A percentile compares a stretch with the other conserved stretches of the same genome.
These are phyloP conservation scores for Paguma larvata DNA, from an alignment of 2,797 vertebrate species.

Conservation along the genomic window DNA sequence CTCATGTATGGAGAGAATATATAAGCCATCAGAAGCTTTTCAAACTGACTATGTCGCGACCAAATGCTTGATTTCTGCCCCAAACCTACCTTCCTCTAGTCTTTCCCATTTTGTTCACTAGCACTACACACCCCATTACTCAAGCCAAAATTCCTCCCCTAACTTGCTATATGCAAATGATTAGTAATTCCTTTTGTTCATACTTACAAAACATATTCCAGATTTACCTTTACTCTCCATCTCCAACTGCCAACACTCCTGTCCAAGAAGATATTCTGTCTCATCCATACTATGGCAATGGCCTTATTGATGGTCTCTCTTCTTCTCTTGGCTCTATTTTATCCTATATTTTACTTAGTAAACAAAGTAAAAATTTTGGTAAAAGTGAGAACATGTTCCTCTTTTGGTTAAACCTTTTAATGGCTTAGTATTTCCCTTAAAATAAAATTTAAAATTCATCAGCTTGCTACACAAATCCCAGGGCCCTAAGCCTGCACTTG, in stretches of 20 bases:
- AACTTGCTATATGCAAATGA: background rate
- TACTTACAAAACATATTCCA: background rate
- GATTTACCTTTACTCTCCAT: background rate
- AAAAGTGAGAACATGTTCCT: background rate
- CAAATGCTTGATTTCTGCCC: background rate
- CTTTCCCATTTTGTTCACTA: background rate
- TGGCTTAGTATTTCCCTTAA: background rate
- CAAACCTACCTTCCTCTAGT: background rate
- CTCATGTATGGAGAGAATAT: background rate
- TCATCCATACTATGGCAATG: background rate
- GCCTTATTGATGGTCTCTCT: background rate
- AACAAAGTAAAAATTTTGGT: background rate
- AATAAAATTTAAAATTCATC: background rate
- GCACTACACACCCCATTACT: background rate
- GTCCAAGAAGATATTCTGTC: background rate
- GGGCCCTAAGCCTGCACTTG: background rate
- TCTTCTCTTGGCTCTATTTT: background rate
- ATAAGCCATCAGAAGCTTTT: background rate
- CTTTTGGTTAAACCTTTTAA: background rate
- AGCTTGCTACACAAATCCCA: background rate
- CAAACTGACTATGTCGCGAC: background rate
- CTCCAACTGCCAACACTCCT: background rate
- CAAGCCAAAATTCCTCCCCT: background rate
- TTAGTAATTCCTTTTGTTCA: background rate
- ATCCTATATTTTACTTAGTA: background rate